phyloP scores from a whole-genome alignment of 2,113 vertebrate genomes.

The Laticauda laticaudata region DNA sequence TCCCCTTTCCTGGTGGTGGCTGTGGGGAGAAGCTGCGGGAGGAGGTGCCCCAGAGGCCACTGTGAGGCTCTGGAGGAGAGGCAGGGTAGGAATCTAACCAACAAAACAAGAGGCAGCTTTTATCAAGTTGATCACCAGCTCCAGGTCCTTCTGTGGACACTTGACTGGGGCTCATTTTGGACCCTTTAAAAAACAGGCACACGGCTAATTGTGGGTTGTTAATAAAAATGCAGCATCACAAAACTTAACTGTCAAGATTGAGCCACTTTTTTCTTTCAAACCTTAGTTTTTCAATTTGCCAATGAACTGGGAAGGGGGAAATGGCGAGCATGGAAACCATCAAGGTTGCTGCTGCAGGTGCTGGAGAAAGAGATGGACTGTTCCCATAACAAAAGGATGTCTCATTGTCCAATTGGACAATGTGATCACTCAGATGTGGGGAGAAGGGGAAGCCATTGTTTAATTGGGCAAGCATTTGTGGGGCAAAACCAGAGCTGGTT shows the following conservation, averaged over 20 bases:
- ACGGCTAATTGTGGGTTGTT: neutral
- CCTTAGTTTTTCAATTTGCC: no score
- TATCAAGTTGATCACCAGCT: neutral
- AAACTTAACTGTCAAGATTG: neutral
- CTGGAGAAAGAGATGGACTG: no score
- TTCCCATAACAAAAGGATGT: no score
- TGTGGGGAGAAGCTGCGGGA: neutral
- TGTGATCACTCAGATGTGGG: no score
- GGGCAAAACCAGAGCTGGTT: no score
- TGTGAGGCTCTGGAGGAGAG: neutral
- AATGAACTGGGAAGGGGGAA: no score
- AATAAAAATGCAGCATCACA: neutral
- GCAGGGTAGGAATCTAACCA: neutral
- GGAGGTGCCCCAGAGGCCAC: neutral
- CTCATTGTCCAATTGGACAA: no score
- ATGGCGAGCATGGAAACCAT: no score
- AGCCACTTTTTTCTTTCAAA: no score
- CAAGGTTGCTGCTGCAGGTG: no score
- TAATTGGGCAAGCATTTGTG: no score
- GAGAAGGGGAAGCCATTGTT: no score
- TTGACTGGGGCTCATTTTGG: neutral
- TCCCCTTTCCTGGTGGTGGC: neutral
- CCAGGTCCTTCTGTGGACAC: neutral
- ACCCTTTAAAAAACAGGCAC: neutral
- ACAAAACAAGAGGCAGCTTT: neutral